A percentile compares a stretch with the other conserved stretches of the same genome.
phyloP scores from a whole-genome alignment of 1,140 invertebrate genomes.

The Bombus confusus region DNA sequence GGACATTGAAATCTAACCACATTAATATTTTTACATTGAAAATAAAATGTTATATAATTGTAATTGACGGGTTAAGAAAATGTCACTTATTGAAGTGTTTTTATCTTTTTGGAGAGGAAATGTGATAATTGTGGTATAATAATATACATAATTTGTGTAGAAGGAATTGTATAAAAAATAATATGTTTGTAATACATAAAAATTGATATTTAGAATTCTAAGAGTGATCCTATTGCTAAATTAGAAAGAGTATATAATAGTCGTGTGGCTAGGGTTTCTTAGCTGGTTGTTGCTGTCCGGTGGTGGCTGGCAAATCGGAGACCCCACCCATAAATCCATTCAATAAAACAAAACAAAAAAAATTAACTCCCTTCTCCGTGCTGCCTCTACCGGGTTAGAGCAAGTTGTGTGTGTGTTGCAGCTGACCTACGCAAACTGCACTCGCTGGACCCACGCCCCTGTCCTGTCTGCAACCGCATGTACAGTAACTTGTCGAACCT shows the following conservation, averaged over 20 bases:
- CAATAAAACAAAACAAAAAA: conserved; percentile 38
- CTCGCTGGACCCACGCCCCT: conserved; percentile 87
- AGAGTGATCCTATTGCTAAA: conserved; percentile 49
- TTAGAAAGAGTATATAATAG: conserved; percentile 31
- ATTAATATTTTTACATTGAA: neutral
- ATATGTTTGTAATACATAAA: neutral
- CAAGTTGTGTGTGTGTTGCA: conserved; percentile 84
- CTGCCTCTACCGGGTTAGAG: conserved; percentile 82
- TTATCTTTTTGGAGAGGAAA: neutral
- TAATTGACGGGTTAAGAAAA: neutral
- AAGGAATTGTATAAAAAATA: neutral
- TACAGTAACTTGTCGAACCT: conserved; percentile 92
- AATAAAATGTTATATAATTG: neutral
- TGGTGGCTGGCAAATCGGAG: conserved; percentile 79
- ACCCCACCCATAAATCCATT: conserved; percentile 49
- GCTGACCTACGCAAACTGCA: conserved; percentile 85
- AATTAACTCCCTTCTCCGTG: conserved; percentile 80
- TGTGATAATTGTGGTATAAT: neutral
- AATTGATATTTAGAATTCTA: neutral
- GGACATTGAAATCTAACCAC: neutral
- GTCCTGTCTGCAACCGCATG: conserved; percentile 89
- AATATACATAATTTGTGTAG: neutral
- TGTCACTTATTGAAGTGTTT: neutral
- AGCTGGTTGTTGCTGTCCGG: conserved; percentile 83
- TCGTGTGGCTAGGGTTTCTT: conserved; percentile 78